These are phyloP conservation scores for Autographa gamma DNA, from an alignment of 2,888 invertebrate genomes.

Conservation along the genomic window DNA sequence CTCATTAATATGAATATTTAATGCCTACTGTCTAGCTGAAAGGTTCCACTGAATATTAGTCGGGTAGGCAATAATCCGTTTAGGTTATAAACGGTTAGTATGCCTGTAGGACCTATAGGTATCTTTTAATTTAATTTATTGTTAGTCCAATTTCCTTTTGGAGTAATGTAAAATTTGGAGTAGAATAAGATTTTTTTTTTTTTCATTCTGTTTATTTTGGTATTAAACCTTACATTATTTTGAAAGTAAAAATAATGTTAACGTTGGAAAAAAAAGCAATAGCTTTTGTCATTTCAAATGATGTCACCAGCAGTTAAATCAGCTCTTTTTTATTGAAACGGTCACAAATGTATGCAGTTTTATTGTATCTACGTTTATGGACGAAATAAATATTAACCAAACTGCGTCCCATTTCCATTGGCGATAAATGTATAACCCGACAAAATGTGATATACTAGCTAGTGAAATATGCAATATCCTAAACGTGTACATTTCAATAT, in stretches of 20 bases:
- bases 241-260: too few relatives aligned
- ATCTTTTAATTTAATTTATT: not conserved
- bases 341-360: not conserved
- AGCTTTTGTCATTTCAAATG: not conserved
- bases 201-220: too few relatives aligned
- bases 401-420: not conserved
- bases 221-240: too few relatives aligned
- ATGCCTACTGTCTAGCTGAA: constrained; percentile 8
- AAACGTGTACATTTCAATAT: constrained; percentile 46
- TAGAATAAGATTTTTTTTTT: too few relatives aligned
- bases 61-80: not conserved
- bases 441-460: constrained; percentile 21
- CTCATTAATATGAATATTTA: constrained; percentile 33
- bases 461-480: constrained; percentile 24
- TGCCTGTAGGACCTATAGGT: not conserved
- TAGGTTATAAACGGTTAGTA: not conserved
- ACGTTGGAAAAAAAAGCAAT: too few relatives aligned
- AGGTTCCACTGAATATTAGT: not conserved
- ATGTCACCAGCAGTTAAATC: not conserved
- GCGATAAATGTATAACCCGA: constrained; percentile 17
- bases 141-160: not conserved
- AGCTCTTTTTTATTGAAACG: not conserved
- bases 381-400: constrained; percentile 1
- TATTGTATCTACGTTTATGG: not conserved
- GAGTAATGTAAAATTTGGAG: not conserved